Evolutionary conservation across 2,888 invertebrate genomes (phyloP), one percentile per base, ranked within the genome.

Genomic region (Slavum lentiscoides): DNA sequence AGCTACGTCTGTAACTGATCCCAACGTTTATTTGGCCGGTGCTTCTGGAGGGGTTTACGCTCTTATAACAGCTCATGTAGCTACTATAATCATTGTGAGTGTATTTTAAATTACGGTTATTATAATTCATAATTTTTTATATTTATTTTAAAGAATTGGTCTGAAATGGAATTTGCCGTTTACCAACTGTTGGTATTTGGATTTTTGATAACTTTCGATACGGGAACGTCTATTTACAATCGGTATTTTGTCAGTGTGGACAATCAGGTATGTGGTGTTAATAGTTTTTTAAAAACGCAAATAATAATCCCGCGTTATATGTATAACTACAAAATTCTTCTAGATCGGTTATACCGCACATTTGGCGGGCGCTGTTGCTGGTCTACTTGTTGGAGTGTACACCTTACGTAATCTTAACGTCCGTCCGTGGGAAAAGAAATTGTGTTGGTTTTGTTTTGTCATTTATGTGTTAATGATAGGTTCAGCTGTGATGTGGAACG

Each of bases 11-110:
- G 89, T 95, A 17, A 91, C 91, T 0, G 94, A 93, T 86, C 94
- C 95, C 0, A 86, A 87, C 61, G 93, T 95, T 23, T 93, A 90
- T 85, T 88, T 98, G 73, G 97, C 95, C 0, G 98, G 98, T 0
- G 97, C 97, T 13, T 96, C 95, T 53, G 97, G 97, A 0, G 98
- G 98, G 0, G 97, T 97, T 9, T 98, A 98, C 85, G 95, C 97
- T 1, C 87, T 98, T 17, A 93, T 98, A 69, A 93, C 96, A 0
- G 97, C 97, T 0, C 97, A 98, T 85, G 90, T 97, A 74, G 94
- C 97, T 3, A 95, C 95, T 59, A 94, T 97, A 82, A 91, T 96
- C 76, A 92, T 96, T 92, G 93, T 93, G 85, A 87, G 87, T 82
- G 39, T 49, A 70, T 13, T 37, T 43, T 21, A n/a, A 69, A 67